phyloP scores from a whole-genome alignment of 2,113 vertebrate species.

The Pogonocichla stellata region DNA sequence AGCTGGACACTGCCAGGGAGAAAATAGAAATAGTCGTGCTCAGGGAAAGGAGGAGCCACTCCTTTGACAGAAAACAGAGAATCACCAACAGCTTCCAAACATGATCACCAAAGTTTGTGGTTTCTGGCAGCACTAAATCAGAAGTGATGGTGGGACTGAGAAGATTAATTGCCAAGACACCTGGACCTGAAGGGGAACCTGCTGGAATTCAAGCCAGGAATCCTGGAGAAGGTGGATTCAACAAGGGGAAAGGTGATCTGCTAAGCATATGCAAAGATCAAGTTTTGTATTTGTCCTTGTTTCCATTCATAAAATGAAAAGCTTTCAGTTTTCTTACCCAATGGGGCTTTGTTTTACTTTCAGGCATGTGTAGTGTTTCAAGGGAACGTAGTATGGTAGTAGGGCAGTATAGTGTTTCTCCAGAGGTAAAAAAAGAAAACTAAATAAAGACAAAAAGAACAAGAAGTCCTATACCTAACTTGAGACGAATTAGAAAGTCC shows the following conservation, averaged over 20 bases:
- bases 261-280: background rate
- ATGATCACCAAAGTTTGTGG: background rate
- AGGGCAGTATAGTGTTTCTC: background rate
- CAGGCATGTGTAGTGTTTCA: background rate
- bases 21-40: background rate
- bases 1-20: background rate
- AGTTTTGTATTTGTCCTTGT: background rate
- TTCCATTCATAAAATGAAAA: background rate
- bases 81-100: background rate
- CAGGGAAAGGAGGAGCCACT: background rate
- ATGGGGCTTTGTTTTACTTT: background rate
- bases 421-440: background rate
- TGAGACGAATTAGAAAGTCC: background rate
- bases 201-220: background rate
- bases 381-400: background rate
- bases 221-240: background rate
- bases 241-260: background rate
- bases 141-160: background rate
- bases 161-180: background rate
- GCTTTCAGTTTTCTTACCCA: background rate
- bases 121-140: background rate
- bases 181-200: background rate
- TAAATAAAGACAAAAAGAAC: constrained; percentile 24
- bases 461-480: background rate
- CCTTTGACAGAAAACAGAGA: background rate